Conservation (phyloP, 1,140 invertebrate species). For the Plutomurus gul region DNA sequence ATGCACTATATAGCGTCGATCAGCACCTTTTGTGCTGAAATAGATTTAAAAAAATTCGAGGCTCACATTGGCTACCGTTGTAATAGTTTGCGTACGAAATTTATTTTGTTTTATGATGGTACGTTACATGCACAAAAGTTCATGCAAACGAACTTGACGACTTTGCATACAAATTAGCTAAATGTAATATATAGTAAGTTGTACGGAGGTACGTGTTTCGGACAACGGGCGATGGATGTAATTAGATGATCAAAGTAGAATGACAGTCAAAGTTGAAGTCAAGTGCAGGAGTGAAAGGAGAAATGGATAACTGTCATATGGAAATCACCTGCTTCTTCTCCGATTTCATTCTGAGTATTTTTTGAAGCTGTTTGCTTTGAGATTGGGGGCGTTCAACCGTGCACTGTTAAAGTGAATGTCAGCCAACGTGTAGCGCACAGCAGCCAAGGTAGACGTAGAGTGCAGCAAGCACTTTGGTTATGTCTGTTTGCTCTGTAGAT, state of each 20-base stretch:
- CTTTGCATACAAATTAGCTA: no score
- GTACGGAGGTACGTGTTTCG: no score
- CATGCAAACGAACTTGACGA: no score
- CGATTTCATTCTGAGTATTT: conserved; percentile 33
- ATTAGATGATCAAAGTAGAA: background rate
- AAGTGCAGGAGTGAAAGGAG: background rate
- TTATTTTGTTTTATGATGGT: background rate
- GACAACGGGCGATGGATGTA: no score
- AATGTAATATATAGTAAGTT: no score
- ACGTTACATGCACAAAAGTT: no score
- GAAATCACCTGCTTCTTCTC: conserved; percentile 47
- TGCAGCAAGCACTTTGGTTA: no score
- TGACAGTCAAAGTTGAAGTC: no score
- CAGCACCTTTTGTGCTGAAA: background rate
- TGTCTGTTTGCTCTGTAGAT: no score
- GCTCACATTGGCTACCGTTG: background rate
- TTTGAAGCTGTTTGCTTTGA: conserved; percentile 19
- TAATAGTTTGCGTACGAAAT: background rate
- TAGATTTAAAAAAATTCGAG: background rate
- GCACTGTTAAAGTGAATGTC: background rate
- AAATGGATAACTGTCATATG: conserved; percentile 21
- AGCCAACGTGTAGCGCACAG: no score
- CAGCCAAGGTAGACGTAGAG: no score
- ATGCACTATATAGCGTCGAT: background rate
- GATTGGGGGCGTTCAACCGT: conserved; percentile 1